Base-by-base conservation (phyloP, 2,888 invertebrate species). In the Amorpha juglandis region DNA sequence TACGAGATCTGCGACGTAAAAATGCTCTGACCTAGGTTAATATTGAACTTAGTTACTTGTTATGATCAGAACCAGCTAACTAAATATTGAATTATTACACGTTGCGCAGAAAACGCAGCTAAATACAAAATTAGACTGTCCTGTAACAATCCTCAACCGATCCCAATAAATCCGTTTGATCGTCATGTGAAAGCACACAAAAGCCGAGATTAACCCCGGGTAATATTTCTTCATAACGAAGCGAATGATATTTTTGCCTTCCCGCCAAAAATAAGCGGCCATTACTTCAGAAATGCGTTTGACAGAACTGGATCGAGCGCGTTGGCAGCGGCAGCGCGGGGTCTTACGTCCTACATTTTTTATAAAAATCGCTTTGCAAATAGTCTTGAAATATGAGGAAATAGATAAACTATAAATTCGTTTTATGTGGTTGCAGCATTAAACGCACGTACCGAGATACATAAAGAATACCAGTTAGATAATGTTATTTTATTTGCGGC, bases 221-320 rank as follows among this genome's bases (percentile, higher is more conserved):
- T 79, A 67, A 82, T 84, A 82, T 86, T 83, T 86, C 82, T 85
- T 82, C 78, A 80, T 80, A 83, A 82, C 77, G 78, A 77, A 81
- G 78, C 81, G 81, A 79, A 80, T 80, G 80, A 83, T 87, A 84
- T 87, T 87, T 80, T 79, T 83, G 82, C 78, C 79, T 87, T 88
- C 79, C 86, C 87, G 85, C 88, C 89, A 80, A 88, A 90, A 91
- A 92, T 91, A 91, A 85, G 81, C 83, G 74, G 83, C 81, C 85
- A 90, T 89, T 89, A 90, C 81, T 90, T 87, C 84, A 78, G 79
- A 80, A 78, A 80, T 78, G 73, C 80, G 76, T 87, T 89, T 91
- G 90, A 91, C 90, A 90, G 87, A 91, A 84, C 82, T 88, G 87
- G 91, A 88, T 76, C 91, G 87, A 79, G 79, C 76, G 79, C 73